Base-by-base conservation (phyloP, 1,140 invertebrate species). In the Bilobella aurantiaca region DNA sequence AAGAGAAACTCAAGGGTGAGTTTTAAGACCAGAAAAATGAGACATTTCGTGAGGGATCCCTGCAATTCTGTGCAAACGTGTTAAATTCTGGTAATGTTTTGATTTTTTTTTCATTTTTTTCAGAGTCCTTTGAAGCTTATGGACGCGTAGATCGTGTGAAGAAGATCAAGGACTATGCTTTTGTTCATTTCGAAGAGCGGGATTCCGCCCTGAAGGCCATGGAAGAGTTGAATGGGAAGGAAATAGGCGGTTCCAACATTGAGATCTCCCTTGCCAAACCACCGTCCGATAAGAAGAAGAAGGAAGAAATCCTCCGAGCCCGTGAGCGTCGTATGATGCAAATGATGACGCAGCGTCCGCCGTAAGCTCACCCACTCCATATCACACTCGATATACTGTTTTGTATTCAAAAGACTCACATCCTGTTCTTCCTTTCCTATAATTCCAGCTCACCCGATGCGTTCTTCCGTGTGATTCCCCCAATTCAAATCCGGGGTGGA, bases 91-190 rank as follows among this genome's bases (percentile, higher is more conserved):
- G n/a, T n/a, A n/a, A n/a, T n/a, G n/a, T n/a, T n/a, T n/a, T n/a
- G n/a, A n/a, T n/a, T n/a, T n/a, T n/a, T n/a, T n/a, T n/a, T n/a
- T n/a, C n/a, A n/a, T n/a, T n/a, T n/a, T n/a, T n/a, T 82, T 81
- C 74, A 70, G 74, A 57, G 67, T 73, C 62, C 68, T 71, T 25
- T 70, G 73, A 3, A 72, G 2, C 75, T 78, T 60, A 69, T 73
- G 58, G 75, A 12, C 8, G 25, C 14, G 12, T 83, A 2, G 80
- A 82, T 66, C 75, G 78, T 62, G 80, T 82, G n/a, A 82, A 82
- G 68, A 81, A 81, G 65, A 72, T 82, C 0, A 75, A 77, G 64
- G 80, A 82, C 69, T 83, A 78, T 73, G 80, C 80, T 2, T 83
- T 83, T 73, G 74, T 83, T 23, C 81, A 82, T 42, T 42, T 42